Base-by-base conservation (phyloP, 2,797 vertebrate species). In the Cichlasoma orientale region DNA sequence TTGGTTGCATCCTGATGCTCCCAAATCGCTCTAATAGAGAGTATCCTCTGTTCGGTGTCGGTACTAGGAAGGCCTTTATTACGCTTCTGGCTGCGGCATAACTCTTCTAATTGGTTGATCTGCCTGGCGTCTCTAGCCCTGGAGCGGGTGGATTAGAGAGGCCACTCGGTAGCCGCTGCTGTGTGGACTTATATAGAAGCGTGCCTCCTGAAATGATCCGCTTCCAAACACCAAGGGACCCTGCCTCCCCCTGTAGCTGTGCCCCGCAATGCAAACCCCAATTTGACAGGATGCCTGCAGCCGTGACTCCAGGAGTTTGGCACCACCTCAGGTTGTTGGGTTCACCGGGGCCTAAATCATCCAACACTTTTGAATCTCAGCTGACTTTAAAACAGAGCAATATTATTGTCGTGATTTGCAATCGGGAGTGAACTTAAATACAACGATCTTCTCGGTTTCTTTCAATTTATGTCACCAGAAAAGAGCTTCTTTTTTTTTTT, bases 41-140 rank as follows among this genome's bases (percentile, higher is more conserved):
- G 83, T 80, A 93, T 94, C 94, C 90, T 90, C 84, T 41, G 56
- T 18, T 75, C 84, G 56, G 70, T 86, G 82, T 86, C 78, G 12
- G 83, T 86, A 82, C 88, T 85, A 74, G 91, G 91, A 93, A 94
- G 86, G 89, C 81, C 91, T 75, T 89, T 78, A 82, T 91, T 87
- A 69, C 68, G 78, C 85, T 38, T 47, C 82, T 85, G 83, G 72
- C 90, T 83, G 75, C 38, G 90, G 91, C 89, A 92, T 93, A 90
- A 73, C 91, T 92, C 82, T 69, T 94, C 73, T 95, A 95, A 96
- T 96, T 94, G 92, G 83, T 94, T 96, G 92, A 96, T 94, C 95
- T 94, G 80, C 77, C 88, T 94, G 96, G 95, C 95, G 95, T 96
- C 94, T 93, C 89, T 78, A 88, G 86, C 92, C 79, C 85, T 74